Conservation (phyloP, 2,888 invertebrate genomes). For the Brenthis hecate region DNA sequence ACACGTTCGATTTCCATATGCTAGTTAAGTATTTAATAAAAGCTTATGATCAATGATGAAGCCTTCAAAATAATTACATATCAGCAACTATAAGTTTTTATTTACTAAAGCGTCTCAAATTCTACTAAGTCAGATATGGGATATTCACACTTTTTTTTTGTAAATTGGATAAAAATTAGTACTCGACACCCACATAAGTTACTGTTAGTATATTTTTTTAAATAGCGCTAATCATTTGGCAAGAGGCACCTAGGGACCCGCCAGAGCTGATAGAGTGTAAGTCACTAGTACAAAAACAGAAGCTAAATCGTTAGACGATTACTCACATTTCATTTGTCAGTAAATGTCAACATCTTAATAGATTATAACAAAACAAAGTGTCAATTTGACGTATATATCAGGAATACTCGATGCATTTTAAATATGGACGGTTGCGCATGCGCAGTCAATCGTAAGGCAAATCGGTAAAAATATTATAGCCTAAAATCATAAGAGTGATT, state of each 20-base stretch:
- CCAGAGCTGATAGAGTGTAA: too few species aligned
- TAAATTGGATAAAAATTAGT: too few species aligned
- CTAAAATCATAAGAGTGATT: not conserved
- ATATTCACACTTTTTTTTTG: too few species aligned
- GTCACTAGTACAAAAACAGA: not conserved
- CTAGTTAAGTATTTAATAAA: too few species aligned
- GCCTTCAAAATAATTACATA: too few species aligned
- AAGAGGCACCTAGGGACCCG: not conserved
- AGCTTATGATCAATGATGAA: too few species aligned
- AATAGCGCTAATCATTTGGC: not conserved
- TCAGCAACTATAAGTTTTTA: too few species aligned
- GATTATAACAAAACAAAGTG: constrained; percentile 39
- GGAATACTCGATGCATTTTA: constrained; percentile 61
- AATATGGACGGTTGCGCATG: constrained; percentile 48
- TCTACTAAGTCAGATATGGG: too few species aligned
- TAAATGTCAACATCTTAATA: constrained; percentile 25
- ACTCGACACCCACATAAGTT: too few species aligned
- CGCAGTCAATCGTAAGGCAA: constrained; percentile 66
- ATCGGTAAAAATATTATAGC: constrained; percentile 51
- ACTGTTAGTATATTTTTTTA: too few species aligned
- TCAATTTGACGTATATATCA: constrained; percentile 65
- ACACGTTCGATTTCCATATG: too few species aligned
- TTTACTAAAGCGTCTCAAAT: too few species aligned
- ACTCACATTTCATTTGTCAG: constrained; percentile 5
- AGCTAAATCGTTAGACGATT: constrained; percentile 2